Conservation (phyloP, 2,113 vertebrate genomes). For the Indri indri region DNA sequence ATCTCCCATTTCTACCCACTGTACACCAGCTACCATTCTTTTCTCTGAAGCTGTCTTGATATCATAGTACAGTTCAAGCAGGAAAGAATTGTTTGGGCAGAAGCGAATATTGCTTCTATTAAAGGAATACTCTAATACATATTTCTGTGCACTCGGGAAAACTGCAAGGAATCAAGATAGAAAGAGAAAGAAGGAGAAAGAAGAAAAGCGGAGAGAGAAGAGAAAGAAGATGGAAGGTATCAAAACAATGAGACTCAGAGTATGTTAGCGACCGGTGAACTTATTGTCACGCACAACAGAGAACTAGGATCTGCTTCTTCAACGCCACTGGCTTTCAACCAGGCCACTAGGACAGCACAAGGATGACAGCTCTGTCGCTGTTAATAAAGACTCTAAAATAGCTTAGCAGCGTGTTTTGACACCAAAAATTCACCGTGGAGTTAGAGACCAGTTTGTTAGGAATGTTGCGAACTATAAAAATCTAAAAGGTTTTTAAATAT, state of each 20-base stretch:
- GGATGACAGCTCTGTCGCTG: constrained; percentile 29
- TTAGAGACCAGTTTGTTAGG: constrained; percentile 67
- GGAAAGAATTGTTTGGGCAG: not conserved
- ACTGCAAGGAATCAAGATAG: not conserved
- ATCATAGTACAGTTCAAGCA: not conserved
- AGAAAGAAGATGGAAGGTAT: constrained; percentile 26
- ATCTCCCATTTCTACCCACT: not conserved
- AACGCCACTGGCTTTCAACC: not conserved
- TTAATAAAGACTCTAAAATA: constrained; percentile 59
- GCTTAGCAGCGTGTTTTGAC: constrained; percentile 53
- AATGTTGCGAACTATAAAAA: constrained; percentile 64
- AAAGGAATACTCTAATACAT: not conserved
- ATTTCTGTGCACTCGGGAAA: not conserved
- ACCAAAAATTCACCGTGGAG: constrained; percentile 64
- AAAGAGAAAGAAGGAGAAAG: not conserved
- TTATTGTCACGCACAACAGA: not conserved
- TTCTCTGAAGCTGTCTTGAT: not conserved
- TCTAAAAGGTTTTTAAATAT: constrained; percentile 78
- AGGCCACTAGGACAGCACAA: constrained; percentile 41
- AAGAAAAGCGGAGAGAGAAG: not conserved
- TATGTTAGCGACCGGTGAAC: not conserved
- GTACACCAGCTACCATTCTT: not conserved
- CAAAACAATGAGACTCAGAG: not conserved
- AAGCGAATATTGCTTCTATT: not conserved
- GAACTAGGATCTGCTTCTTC: constrained; percentile 4